A percentile compares a stretch with the other conserved stretches of the same genome.
Evolutionary conservation across 2,888 invertebrate species (phyloP).

Genomic region (Aporophyla lueneburgensis): DNA sequence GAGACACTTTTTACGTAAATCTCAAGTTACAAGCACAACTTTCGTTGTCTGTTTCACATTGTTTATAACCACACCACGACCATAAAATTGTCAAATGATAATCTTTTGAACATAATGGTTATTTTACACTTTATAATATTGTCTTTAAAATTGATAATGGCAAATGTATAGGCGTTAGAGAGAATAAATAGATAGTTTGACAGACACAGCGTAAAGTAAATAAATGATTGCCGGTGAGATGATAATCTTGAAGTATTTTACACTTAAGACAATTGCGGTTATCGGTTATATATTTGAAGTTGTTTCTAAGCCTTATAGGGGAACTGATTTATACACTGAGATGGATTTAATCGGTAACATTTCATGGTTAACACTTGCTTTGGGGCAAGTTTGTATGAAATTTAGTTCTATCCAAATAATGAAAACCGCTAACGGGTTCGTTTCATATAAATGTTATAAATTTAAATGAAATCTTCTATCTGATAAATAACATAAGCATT

Average conservation of each 20-base stretch:
- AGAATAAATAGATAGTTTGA: conserved; percentile 66
- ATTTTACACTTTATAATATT: conserved; percentile 72
- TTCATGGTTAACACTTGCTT: conserved; percentile 38
- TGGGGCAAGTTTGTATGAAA: neutral
- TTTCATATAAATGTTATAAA: neutral
- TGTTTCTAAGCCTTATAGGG: conserved; percentile 18
- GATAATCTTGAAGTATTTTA: conserved; percentile 64
- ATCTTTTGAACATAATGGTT: conserved; percentile 68
- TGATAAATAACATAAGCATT: neutral
- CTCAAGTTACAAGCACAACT: conserved; percentile 64
- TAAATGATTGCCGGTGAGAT: conserved; percentile 62
- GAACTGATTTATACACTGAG: conserved; percentile 33
- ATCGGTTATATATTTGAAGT: conserved; percentile 44
- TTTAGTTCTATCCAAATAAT: conserved; percentile 2
- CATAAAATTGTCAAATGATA: conserved; percentile 75
- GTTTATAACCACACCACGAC: conserved; percentile 53
- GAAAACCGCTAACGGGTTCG: neutral
- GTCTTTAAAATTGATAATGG: conserved; percentile 68
- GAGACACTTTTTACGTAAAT: conserved; percentile 56
- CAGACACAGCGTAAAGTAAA: conserved; percentile 59
- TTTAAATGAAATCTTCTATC: neutral
- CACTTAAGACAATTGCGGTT: conserved; percentile 58
- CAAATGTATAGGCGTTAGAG: conserved; percentile 60
- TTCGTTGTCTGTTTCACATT: conserved; percentile 57
- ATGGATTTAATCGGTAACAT: conserved; percentile 41